Percentiles rank a stretch among this genome's conserved stretches.
phyloP scores from a whole-genome alignment of 1,140 invertebrate species.

The Drosophila kohkoa region DNA sequence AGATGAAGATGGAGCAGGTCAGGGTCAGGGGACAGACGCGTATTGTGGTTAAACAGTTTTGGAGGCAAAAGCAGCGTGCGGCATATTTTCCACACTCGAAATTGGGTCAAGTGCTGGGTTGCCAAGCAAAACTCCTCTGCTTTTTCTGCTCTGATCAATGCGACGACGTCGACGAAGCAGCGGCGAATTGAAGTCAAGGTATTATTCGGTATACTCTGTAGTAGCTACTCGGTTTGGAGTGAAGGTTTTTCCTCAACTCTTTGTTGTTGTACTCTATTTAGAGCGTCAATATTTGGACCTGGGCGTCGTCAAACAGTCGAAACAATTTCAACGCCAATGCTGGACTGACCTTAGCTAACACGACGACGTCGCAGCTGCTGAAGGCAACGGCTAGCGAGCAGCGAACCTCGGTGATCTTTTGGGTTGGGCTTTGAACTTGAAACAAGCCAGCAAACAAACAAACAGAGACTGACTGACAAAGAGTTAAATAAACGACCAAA shows the following conservation, averaged over 20 bases:
- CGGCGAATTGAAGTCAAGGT: conserved; percentile 71
- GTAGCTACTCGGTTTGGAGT: conserved; percentile 11
- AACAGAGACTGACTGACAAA: conserved; percentile 1
- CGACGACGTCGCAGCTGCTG: conserved; percentile 14
- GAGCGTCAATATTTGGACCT: conserved; percentile 74
- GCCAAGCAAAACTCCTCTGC: conserved; percentile 37
- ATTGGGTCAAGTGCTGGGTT: conserved; percentile 47
- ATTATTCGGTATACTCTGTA: background rate
- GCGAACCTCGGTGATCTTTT: conserved; percentile 50
- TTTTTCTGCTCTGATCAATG: background rate
- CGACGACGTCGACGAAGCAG: background rate
- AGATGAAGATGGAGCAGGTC: background rate
- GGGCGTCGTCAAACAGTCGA: conserved; percentile 70
- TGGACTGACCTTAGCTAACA: conserved; percentile 68
- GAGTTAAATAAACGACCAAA: conserved; percentile 24
- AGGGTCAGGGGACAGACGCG: conserved; percentile 31
- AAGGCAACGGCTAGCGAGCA: conserved; percentile 32
- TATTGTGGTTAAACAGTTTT: conserved; percentile 29
- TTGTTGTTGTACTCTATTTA: conserved; percentile 46
- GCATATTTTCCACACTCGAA: conserved; percentile 45
- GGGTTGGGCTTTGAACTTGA: conserved; percentile 80
- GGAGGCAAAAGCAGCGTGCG: conserved; percentile 10
- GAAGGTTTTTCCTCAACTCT: conserved; percentile 71
- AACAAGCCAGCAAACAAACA: conserved; percentile 32
- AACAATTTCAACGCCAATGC: conserved; percentile 55